These are phyloP conservation scores for Stylophora pistillata DNA, from an alignment of 64 coral and sea anemone genomes.

Conservation along the genomic window DNA sequence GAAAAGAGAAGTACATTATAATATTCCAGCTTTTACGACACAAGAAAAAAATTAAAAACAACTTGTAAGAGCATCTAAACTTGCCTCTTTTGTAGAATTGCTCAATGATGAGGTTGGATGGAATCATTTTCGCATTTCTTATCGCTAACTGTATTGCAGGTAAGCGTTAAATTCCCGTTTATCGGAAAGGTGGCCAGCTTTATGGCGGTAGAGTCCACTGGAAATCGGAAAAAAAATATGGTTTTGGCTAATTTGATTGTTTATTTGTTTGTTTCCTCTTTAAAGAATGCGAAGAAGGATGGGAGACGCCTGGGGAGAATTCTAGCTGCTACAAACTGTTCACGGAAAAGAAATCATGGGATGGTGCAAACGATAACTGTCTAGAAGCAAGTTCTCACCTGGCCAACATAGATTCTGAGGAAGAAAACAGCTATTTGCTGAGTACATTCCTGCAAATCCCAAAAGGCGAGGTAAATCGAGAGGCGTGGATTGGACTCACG, in stretches of 20 bases:
- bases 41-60: too few species aligned
- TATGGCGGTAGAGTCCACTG: too few species aligned
- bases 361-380: neutral
- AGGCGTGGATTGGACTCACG: slow-evolving; percentile 5
- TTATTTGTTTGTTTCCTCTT: neutral
- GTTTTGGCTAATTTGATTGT: too few species aligned
- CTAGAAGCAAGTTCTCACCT: neutral
- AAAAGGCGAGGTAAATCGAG: neutral
- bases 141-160: neutral
- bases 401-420: neutral
- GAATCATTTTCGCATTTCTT: neutral
- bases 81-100: neutral
- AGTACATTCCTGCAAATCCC: neutral
- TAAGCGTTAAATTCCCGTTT: neutral
- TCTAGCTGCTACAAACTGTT: neutral
- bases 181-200: neutral
- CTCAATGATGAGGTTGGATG: neutral
- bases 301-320: neutral
- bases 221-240: too few species aligned
- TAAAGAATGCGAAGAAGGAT: slow-evolving; percentile 1
- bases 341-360: neutral
- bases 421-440: neutral
- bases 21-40: too few species aligned
- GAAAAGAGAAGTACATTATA: too few species aligned
- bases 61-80: too few species aligned